Percentiles rank a stretch among this genome's conserved stretches.
phyloP scores from a whole-genome alignment of 30 jellyfish, hydroid and myxozoan genomes.

The Euphysa ruthae region DNA sequence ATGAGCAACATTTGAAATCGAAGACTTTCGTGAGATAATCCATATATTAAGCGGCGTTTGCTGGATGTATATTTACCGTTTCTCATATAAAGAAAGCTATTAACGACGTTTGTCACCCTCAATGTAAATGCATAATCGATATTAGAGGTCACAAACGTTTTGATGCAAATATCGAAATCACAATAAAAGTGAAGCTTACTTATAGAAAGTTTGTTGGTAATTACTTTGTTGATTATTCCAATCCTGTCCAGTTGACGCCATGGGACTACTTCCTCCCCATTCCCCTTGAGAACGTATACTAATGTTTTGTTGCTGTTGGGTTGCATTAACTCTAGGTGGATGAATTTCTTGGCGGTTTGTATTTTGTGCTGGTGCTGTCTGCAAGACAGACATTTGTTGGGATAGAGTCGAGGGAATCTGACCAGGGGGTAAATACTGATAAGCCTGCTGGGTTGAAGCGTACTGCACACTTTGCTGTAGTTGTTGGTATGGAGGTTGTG shows the following conservation, averaged over 20 bases:
- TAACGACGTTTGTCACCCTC: no score
- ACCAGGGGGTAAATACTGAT: constrained; percentile 10
- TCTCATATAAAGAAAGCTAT: no score
- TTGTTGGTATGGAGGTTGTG: constrained; percentile 8
- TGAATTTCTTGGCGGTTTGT: neutral
- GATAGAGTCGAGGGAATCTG: neutral
- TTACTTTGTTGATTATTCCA: constrained; percentile 21
- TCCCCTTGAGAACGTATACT: constrained; percentile 18
- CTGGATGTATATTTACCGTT: no score
- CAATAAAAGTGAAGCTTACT: no score
- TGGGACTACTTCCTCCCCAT: constrained; percentile 17
- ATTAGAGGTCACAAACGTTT: no score
- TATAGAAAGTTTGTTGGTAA: constrained; percentile 11
- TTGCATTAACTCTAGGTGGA: constrained; percentile 1
- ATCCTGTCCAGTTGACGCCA: constrained; percentile 24
- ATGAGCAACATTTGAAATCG: no score
- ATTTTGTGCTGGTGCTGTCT: neutral
- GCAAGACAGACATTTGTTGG: neutral
- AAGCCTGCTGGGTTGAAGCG: constrained; percentile 9
- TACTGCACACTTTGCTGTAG: constrained; percentile 15
- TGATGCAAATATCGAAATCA: no score
- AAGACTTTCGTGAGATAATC: no score
- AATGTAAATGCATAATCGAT: no score
- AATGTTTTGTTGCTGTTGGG: neutral
- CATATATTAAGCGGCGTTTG: no score